Base-by-base conservation (phyloP, 2,797 vertebrate species). In the Petrocephalus schoutedeni region DNA sequence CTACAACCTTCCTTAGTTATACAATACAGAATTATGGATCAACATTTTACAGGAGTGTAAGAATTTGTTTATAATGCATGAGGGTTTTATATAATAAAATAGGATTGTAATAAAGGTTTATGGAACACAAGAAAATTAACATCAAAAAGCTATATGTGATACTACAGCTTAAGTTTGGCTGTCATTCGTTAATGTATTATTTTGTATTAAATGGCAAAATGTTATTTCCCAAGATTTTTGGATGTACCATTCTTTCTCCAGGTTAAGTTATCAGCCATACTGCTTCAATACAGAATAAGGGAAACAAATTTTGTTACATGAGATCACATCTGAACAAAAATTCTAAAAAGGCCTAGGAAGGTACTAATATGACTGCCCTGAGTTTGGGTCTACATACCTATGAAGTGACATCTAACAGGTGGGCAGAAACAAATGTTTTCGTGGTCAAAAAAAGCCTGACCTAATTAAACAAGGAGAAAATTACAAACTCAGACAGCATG, bases 1-100 rank as follows among this genome's bases (percentile, higher is more conserved):
- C 36, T 77, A 77, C 71, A 77, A n/a, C 16, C 28, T 77, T 77
- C 71, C 71, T 77, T 41, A 77, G 71, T 77, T 71, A 71, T 36
- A 71, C 71, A 77, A 77, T n/a, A 77, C 36, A 77, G 36, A 41
- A 77, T 77, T 77, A 77, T 16, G 41, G 71, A 77, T 77, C 36
- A 77, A 19, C 36, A 77, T 77, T 77, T 77, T 45, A 77, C 71
- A 77, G 36, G 71, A 77, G 71, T 41, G 71, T 77, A 19, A 77
- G 32, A 77, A n/a, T 45, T 45, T 77, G 71, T 77, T 77, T 45
- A 77, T 36, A 77, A 77, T 77, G 32, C 28, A 77, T 19, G 14
- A 45, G 71, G 36, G 36, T 45, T 77, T 77, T 77, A 77, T 19
- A 77, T 77, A 77, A 77, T 77, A 45, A 77, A 59, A 59, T 45